Evolutionary conservation across 2,113 vertebrate species (phyloP).

Genomic region (Lophochroa leadbeateri): DNA sequence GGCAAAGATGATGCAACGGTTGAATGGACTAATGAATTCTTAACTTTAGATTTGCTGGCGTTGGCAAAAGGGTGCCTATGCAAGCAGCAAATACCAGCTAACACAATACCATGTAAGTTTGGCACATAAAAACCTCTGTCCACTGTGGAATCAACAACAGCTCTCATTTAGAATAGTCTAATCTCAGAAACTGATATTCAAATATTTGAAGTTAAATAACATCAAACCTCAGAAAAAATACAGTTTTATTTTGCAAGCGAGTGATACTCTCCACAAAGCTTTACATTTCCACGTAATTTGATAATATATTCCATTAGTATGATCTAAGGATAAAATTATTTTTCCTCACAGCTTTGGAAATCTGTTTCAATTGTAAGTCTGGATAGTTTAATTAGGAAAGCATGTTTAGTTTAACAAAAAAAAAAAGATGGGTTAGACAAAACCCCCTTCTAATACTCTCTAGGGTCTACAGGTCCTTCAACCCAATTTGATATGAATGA

Average conservation of each 20-base stretch:
- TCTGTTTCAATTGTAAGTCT: background rate
- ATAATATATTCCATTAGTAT: background rate
- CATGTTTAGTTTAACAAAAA: background rate
- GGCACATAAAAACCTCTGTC: background rate
- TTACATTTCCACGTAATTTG: background rate
- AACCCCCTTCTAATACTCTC: background rate
- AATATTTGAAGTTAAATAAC: background rate
- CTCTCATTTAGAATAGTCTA: background rate
- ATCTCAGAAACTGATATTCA: background rate
- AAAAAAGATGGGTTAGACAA: background rate
- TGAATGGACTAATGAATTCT: background rate
- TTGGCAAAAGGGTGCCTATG: background rate
- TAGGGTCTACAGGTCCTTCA: constrained; percentile 44
- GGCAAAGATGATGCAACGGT: background rate
- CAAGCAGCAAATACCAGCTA: background rate
- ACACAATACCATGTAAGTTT: accelerated
- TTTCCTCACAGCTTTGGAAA: background rate
- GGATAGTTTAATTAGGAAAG: background rate
- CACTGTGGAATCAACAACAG: background rate
- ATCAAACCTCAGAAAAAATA: background rate
- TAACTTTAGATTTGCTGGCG: background rate
- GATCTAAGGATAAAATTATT: background rate
- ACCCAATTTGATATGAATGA: constrained; percentile 60
- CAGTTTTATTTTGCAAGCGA: accelerated
- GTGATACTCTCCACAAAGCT: background rate